Conservation (phyloP, 2,797 vertebrate genomes). For the Mormyrops attenuatus region DNA sequence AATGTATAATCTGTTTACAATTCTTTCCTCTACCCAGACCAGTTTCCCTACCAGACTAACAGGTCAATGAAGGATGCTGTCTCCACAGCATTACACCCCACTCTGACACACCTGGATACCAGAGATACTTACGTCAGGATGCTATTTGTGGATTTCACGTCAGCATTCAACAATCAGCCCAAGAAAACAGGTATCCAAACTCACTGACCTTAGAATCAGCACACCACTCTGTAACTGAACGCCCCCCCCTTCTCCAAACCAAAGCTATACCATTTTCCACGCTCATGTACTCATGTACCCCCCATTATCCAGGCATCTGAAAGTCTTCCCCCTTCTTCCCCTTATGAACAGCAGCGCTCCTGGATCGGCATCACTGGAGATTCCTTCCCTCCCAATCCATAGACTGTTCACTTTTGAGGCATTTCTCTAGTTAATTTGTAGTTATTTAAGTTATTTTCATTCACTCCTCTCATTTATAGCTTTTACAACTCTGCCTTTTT, state of each 20-base stretch:
- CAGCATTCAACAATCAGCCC: not conserved
- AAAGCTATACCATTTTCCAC: too few species aligned
- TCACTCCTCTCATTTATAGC: not conserved
- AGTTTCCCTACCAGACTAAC: not conserved
- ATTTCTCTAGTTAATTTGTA: not conserved
- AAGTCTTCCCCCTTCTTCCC: too few species aligned
- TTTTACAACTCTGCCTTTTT: not conserved
- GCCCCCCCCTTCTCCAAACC: too few species aligned
- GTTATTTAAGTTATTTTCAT: not conserved
- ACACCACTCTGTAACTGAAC: not conserved
- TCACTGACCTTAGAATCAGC: not conserved
- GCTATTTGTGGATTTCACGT: not conserved
- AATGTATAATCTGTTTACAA: not conserved
- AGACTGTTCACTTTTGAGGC: not conserved
- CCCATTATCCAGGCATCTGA: not conserved
- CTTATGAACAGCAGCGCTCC: too few species aligned
- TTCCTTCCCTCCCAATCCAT: too few species aligned
- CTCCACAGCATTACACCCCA: not conserved
- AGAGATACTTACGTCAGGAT: not conserved
- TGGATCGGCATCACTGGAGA: too few species aligned
- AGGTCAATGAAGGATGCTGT: not conserved
- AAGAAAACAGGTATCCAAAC: not conserved
- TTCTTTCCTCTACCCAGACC: not conserved
- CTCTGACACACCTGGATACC: not conserved
- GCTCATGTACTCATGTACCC: not conserved